Conservation (phyloP, 2,888 invertebrate species). For the Orthosia incerta region DNA sequence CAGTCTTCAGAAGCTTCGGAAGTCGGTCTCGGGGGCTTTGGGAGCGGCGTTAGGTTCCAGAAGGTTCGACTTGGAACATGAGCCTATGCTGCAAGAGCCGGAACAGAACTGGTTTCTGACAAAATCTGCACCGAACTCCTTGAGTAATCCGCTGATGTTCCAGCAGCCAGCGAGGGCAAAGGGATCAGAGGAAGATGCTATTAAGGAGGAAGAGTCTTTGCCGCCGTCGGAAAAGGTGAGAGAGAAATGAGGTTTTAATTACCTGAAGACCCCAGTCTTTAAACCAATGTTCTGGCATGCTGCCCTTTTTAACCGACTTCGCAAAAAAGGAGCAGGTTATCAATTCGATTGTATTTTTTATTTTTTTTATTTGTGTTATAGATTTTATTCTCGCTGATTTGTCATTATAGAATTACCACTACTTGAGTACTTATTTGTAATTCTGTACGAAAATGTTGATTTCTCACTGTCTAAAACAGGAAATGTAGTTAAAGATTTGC, state of each 20-base stretch:
- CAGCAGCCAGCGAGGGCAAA: conserved; percentile 79
- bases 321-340: no score
- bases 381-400: no score
- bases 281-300: no score
- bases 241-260: background rate
- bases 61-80: conserved; percentile 88
- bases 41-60: conserved; percentile 89
- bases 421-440: no score
- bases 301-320: no score
- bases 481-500: background rate
- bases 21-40: conserved; percentile 93
- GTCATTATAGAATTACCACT: no score
- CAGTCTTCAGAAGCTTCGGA: conserved; percentile 93
- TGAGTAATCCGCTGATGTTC: conserved; percentile 91
- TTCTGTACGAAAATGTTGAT: background rate
- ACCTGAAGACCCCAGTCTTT: background rate
- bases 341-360: no score
- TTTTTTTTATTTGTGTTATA: no score
- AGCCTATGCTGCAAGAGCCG: conserved; percentile 87
- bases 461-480: background rate
- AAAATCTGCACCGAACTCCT: conserved; percentile 94
- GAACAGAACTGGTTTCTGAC: conserved; percentile 95
- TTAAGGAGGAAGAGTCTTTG: conserved; percentile 83
- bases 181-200: conserved; percentile 79
- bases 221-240: conserved; percentile 83